phyloP scores from a whole-genome alignment of 2,113 vertebrate species.

The Lophius piscatorius region DNA sequence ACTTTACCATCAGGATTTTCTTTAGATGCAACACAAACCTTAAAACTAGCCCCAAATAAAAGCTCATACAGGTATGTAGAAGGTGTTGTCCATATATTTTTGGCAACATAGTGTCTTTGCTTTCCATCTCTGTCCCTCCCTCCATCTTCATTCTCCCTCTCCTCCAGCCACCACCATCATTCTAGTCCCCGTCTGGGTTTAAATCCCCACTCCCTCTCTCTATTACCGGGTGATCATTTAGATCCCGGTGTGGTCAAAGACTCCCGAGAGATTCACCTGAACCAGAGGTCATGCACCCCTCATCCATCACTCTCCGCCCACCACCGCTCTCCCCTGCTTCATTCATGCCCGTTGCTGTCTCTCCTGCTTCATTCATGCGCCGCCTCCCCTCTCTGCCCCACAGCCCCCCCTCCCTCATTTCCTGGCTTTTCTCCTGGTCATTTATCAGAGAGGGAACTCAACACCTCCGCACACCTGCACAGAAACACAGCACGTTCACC shows the following conservation, averaged over 20 bases:
- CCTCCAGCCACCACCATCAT: constrained; percentile 25
- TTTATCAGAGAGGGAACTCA: constrained; percentile 48
- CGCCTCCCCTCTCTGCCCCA: constrained; percentile 32
- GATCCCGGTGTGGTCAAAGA: constrained; percentile 48
- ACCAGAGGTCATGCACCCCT: constrained; percentile 51
- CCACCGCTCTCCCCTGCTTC: not conserved
- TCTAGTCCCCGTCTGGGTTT: constrained; percentile 23
- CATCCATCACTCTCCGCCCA: constrained; percentile 65
- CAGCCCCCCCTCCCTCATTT: constrained; percentile 27
- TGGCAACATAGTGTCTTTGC: not conserved
- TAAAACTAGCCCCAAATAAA: not conserved
- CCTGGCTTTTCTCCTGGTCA: constrained; percentile 31
- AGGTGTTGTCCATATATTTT: not conserved
- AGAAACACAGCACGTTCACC: constrained; percentile 28
- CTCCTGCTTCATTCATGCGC: constrained; percentile 47
- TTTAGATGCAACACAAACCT: too few relatives aligned
- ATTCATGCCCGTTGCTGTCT: not conserved
- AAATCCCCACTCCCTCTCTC: constrained; percentile 34
- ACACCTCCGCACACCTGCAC: constrained; percentile 37
- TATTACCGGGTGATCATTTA: constrained; percentile 54
- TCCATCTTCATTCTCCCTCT: not conserved
- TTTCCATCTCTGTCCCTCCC: not conserved
- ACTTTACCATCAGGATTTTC: too few relatives aligned
- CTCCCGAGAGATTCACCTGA: constrained; percentile 60
- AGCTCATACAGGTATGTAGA: not conserved